Percentiles rank a stretch among this genome's conserved stretches.
These are phyloP conservation scores for Meloidogyne floridensis DNA, from an alignment of 1,140 invertebrate species.

Conservation along the genomic window DNA sequence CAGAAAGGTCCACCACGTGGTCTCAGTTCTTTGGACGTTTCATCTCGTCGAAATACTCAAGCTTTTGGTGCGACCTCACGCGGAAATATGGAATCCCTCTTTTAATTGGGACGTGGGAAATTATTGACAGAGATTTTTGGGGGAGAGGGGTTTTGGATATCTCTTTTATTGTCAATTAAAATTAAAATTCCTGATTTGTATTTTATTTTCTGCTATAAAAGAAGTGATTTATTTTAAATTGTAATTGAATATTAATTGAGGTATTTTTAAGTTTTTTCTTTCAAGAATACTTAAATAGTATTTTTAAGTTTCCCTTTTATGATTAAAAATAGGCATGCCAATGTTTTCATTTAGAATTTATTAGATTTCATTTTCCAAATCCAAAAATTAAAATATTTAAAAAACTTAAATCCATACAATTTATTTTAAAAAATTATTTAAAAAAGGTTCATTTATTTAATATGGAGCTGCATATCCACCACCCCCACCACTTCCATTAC, in stretches of 20 bases:
- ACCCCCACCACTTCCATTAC: not conserved
- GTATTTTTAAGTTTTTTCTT: no score
- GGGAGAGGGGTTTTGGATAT: no score
- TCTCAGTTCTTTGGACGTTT: conserved; percentile 23
- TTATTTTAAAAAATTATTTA: not conserved
- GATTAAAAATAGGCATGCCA: no score
- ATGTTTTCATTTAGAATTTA: no score
- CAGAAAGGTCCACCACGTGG: conserved; percentile 1
- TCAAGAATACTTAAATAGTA: no score
- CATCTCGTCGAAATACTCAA: conserved; percentile 44
- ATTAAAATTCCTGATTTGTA: no score
- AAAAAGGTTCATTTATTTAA: not conserved
- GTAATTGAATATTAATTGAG: no score
- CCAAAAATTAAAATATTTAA: not conserved
- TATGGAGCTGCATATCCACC: conserved; percentile 19
- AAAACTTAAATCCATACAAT: not conserved
- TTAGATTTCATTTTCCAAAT: no score
- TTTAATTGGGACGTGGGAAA: conserved; percentile 18
- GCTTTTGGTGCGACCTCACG: conserved; percentile 38
- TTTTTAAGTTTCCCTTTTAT: no score
- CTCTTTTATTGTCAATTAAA: no score
- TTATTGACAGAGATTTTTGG: not conserved
- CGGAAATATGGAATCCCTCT: conserved; percentile 50
- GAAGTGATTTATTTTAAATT: no score
- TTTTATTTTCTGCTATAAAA: no score